Percentiles rank a stretch among this genome's conserved stretches.
Conservation (phyloP, 1,140 invertebrate genomes). For the Drosophila rufa region DNA sequence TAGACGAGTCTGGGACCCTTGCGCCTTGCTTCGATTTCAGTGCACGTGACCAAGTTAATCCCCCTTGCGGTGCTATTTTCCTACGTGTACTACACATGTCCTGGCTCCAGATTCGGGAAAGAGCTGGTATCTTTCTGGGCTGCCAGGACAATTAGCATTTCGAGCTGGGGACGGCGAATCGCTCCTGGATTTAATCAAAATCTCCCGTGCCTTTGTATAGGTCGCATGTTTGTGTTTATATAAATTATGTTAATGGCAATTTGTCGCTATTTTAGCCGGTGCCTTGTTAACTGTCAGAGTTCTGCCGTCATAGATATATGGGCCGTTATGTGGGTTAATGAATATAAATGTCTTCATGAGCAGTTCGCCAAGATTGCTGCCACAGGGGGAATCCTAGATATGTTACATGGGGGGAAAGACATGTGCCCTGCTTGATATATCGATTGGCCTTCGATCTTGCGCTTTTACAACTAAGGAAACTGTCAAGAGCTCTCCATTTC, state of each 20-base stretch:
- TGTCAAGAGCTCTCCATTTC: neutral
- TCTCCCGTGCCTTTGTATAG: constrained; percentile 31
- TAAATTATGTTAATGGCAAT: constrained; percentile 80
- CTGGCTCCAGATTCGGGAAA: neutral
- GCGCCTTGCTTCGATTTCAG: constrained; percentile 41
- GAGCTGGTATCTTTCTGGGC: constrained; percentile 41
- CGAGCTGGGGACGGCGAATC: constrained; percentile 2
- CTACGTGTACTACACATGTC: constrained; percentile 28
- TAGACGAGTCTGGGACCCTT: constrained; percentile 21
- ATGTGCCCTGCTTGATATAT: neutral
- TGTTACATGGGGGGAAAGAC: no score
- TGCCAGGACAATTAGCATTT: constrained; percentile 60
- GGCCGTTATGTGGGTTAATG: constrained; percentile 55
- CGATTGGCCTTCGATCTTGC: neutral
- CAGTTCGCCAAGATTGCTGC: neutral
- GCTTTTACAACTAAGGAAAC: neutral
- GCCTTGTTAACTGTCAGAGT: constrained; percentile 46
- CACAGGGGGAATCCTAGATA: neutral
- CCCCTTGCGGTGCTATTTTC: constrained; percentile 30
- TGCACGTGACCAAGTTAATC: constrained; percentile 77
- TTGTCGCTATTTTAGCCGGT: constrained; percentile 36
- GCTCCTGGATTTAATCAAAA: constrained; percentile 54
- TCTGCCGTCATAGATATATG: constrained; percentile 25
- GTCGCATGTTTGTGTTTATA: constrained; percentile 33
- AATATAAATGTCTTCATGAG: constrained; percentile 68